Percentiles rank a stretch among this genome's conserved stretches.
phyloP scores from a whole-genome alignment of 1,140 invertebrate genomes.

The Epicauta chinensis region DNA sequence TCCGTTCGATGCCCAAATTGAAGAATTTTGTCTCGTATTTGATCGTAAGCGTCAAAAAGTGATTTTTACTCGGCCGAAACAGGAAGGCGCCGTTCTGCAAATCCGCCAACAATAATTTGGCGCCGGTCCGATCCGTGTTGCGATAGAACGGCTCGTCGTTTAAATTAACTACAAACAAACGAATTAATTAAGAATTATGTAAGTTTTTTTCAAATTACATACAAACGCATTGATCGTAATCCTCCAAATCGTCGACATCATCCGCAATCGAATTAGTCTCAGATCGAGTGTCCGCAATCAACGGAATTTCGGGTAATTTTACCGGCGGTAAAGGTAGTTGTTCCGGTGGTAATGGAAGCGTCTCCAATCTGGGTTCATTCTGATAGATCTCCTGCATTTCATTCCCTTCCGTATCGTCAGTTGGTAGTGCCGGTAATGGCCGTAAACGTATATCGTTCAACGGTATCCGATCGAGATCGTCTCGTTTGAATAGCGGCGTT shows the following conservation, averaged over 20 bases:
- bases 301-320: constrained; percentile 2
- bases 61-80: constrained; percentile 16
- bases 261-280: constrained; percentile 1
- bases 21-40: constrained; percentile 9
- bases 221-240: constrained; percentile 1
- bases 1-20: constrained; percentile 18
- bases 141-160: constrained; percentile 16
- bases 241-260: constrained; percentile 7
- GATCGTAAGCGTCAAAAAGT: constrained; percentile 12
- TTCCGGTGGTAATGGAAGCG: no score
- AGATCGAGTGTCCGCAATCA: not conserved
- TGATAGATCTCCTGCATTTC: not conserved
- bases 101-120: constrained; percentile 6
- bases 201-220: not conserved
- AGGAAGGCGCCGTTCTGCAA: constrained; percentile 21
- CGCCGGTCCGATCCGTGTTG: constrained; percentile 21
- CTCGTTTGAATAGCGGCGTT: no score
- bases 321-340: not conserved
- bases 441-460: no score
- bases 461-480: no score
- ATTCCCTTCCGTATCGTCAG: not conserved
- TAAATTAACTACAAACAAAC: constrained; percentile 17
- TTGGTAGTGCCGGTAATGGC: no score
- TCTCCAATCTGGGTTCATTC: no score
- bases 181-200: not conserved